A percentile compares a stretch with the other conserved stretches of the same genome.
Conservation (phyloP, 2,113 vertebrate species). For the Forbesichthys agassizii region DNA sequence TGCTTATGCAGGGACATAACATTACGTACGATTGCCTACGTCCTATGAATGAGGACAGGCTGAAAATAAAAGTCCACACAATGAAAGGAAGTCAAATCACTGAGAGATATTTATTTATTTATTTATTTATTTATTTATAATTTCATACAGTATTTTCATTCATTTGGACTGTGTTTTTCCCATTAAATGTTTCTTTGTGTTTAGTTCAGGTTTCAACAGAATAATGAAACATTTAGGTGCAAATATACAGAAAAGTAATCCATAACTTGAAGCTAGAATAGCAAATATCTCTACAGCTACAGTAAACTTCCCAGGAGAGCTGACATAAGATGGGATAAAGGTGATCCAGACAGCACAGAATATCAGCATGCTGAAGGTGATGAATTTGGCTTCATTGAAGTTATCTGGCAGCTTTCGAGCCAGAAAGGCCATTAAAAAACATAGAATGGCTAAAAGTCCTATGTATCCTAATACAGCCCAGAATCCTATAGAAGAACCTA, state of each 20-base stretch:
- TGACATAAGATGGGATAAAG: slow-evolving; percentile 73
- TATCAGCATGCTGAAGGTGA: slow-evolving; percentile 72
- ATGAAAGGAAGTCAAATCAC: not conserved
- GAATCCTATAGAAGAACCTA: slow-evolving; percentile 59
- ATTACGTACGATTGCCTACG: too few species aligned
- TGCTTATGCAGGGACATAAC: too few species aligned
- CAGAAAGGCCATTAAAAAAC: slow-evolving; percentile 64
- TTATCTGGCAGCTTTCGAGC: slow-evolving; percentile 66
- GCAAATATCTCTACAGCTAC: slow-evolving; percentile 77
- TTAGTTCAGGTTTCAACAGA: slow-evolving; percentile 62
- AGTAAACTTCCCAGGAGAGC: slow-evolving; percentile 72
- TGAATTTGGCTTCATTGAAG: slow-evolving; percentile 68
- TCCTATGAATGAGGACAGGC: too few species aligned
- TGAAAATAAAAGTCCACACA: too few species aligned
- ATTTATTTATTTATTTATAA: not conserved
- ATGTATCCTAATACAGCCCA: slow-evolving; percentile 68
- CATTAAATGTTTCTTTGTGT: slow-evolving; percentile 68
- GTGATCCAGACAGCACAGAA: slow-evolving; percentile 72
- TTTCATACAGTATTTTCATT: not conserved
- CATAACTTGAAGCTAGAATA: slow-evolving; percentile 72
- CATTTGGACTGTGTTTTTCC: slow-evolving; percentile 39
- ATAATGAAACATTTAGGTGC: slow-evolving; percentile 69
- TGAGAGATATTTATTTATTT: not conserved
- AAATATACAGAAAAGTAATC: slow-evolving; percentile 67
- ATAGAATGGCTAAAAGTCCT: slow-evolving; percentile 54